Conservation (phyloP, 2,797 vertebrate genomes). For the Eleutherodactylus coqui region DNA sequence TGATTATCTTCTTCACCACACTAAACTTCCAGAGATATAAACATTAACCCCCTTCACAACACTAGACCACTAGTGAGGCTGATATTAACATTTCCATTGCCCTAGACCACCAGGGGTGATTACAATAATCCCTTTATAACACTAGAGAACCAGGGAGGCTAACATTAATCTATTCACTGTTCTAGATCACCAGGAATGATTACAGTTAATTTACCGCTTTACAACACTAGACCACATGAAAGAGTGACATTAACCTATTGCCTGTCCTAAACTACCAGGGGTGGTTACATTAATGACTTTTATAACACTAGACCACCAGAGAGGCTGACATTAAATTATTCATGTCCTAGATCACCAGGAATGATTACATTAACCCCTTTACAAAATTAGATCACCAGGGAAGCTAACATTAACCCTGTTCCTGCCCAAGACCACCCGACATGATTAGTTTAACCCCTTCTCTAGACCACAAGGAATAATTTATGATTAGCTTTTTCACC, state of each 20-base stretch:
- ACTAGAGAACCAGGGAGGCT: neutral
- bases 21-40: neutral
- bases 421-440: too few species aligned
- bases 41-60: neutral
- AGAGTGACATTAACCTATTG: too few species aligned
- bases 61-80: neutral
- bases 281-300: too few species aligned
- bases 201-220: neutral
- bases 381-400: too few species aligned
- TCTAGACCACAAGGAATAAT: too few species aligned
- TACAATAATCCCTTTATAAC: neutral
- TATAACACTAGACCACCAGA: too few species aligned
- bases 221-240: too few species aligned
- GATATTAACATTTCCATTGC: too few species aligned
- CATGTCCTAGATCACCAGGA: neutral
- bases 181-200: neutral
- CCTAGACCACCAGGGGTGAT: neutral
- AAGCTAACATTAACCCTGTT: too few species aligned
- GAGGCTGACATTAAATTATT: neutral
- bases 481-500: too few species aligned
- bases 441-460: too few species aligned
- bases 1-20: too few species aligned
- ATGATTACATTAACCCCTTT: neutral
- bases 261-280: neutral
- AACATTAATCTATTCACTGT: neutral